Evolutionary conservation across 1,140 invertebrate genomes (phyloP).

Genomic region (Sitobion miscanthi): DNA sequence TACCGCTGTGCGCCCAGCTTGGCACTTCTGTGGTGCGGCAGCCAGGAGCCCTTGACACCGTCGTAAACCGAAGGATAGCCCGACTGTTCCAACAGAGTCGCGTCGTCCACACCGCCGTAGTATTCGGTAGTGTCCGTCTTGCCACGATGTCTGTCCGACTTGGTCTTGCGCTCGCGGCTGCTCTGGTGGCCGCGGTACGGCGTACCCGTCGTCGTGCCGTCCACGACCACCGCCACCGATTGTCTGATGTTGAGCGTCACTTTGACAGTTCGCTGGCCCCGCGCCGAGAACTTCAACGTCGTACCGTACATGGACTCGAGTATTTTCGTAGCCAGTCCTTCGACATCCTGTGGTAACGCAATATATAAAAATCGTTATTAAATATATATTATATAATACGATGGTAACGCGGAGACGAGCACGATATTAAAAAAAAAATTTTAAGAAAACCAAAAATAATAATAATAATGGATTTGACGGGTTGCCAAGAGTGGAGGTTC

Average conservation of each 20-base stretch:
- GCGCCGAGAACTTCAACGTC: constrained; percentile 24
- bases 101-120: not conserved
- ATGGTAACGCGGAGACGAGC: not conserved
- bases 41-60: not conserved
- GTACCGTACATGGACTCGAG: constrained; percentile 48
- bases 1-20: not conserved
- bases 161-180: not conserved
- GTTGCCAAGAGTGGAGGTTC: not conserved
- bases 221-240: not conserved
- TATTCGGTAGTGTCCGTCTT: not conserved
- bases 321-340: constrained; percentile 48
- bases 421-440: not conserved
- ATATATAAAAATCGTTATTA: not conserved
- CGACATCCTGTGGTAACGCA: not conserved
- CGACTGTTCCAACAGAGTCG: not conserved
- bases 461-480: constrained; percentile 41
- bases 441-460: not conserved
- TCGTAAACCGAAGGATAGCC: not conserved
- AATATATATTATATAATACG: not conserved
- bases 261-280: constrained; percentile 1
- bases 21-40: not conserved
- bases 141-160: not conserved
- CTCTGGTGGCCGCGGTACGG: not conserved
- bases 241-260: constrained; percentile 37
- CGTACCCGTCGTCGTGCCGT: not conserved